Evolutionary conservation across 1,140 invertebrate species (phyloP).

Genomic region (Goniozus legneri): DNA sequence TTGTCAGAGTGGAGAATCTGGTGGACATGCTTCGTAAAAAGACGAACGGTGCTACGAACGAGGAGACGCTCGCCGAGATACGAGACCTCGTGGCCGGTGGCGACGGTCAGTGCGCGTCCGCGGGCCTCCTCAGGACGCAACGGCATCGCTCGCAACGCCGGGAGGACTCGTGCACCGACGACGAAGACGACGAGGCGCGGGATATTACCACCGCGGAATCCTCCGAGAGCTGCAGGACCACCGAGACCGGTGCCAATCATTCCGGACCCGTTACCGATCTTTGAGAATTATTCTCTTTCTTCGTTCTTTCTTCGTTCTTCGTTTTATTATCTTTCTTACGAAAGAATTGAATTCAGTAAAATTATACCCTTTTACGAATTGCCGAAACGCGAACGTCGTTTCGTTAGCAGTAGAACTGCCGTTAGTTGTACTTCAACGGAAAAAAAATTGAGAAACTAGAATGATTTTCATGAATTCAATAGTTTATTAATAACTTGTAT

Average conservation of each 20-base stretch:
- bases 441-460: no score
- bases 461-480: no score
- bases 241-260: conserved; percentile 33
- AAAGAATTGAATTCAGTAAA: no score
- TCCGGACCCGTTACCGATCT: conserved; percentile 49
- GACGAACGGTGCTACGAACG: conserved; percentile 25
- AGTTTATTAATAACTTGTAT: no score
- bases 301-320: no score
- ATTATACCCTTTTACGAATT: no score
- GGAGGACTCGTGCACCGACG: conserved; percentile 9
- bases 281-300: no score
- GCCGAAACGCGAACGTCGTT: no score
- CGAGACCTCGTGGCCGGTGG: conserved; percentile 18
- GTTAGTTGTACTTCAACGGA: no score
- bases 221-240: conserved; percentile 7
- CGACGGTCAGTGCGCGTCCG: conserved; percentile 5
- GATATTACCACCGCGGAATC: conserved; percentile 8
- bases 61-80: conserved; percentile 16
- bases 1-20: conserved; percentile 51
- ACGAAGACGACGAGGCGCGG: conserved; percentile 16
- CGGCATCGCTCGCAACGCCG: no score
- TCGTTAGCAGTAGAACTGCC: no score
- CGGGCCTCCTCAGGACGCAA: neutral
- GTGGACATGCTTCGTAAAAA: conserved; percentile 42
- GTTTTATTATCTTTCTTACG: no score